A percentile compares a stretch with the other conserved stretches of the same genome.
phyloP scores from a whole-genome alignment of 2,888 invertebrate genomes.

The Eupithecia tripunctaria region DNA sequence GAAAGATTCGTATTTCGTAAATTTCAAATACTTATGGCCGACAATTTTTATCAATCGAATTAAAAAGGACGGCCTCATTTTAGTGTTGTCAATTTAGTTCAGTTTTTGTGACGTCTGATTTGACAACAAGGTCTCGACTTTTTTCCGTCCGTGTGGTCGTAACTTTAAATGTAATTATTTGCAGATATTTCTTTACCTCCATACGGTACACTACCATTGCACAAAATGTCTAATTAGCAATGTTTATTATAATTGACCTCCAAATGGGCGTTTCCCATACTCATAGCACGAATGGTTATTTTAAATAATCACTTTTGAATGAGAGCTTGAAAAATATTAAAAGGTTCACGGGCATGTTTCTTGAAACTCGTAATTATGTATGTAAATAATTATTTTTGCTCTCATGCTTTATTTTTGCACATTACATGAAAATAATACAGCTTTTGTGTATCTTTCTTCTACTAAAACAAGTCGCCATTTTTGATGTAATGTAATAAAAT shows the following conservation, averaged over 20 bases:
- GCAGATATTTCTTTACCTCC: neutral
- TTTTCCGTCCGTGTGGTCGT: neutral
- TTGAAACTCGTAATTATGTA: constrained; percentile 8
- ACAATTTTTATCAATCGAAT: too few relatives aligned
- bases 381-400: neutral
- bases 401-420: constrained; percentile 4
- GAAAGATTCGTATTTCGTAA: too few relatives aligned
- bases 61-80: too few relatives aligned
- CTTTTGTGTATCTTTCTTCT: neutral
- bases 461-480: neutral
- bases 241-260: constrained; percentile 40
- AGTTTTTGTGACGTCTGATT: neutral
- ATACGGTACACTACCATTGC: constrained; percentile 23
- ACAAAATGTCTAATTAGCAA: constrained; percentile 34
- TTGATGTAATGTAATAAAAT: neutral
- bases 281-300: constrained; percentile 15
- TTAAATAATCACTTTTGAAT: constrained; percentile 26
- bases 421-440: neutral
- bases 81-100: too few relatives aligned
- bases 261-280: constrained; percentile 27
- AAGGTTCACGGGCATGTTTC: constrained; percentile 9
- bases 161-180: neutral
- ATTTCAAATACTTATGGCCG: too few relatives aligned
- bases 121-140: neutral
- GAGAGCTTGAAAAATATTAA: constrained; percentile 11